Conservation (phyloP, 1,140 invertebrate species). For the Ceratina australensis region DNA sequence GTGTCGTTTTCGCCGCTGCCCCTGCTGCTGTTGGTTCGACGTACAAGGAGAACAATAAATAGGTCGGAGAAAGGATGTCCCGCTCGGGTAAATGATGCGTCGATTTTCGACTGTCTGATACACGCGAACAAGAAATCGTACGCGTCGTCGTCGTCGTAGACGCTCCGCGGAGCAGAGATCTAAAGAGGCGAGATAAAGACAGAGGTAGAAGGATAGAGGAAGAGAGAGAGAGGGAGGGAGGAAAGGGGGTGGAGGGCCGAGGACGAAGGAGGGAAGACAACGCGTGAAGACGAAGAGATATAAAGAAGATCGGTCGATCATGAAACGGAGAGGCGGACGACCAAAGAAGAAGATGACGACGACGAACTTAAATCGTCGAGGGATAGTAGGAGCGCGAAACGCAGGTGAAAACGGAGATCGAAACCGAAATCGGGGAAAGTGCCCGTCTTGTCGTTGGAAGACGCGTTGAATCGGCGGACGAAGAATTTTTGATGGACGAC, state of each 20-base stretch:
- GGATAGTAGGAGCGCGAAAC: slow-evolving; percentile 1
- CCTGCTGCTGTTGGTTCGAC: not conserved
- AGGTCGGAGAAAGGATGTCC: slow-evolving; percentile 19
- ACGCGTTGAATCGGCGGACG: not conserved
- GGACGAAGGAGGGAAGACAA: not conserved
- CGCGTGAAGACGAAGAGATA: not conserved
- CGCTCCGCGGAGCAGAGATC: not conserved
- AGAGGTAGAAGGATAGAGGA: not conserved
- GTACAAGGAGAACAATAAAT: not conserved
- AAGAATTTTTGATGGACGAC: not conserved
- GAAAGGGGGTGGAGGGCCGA: not conserved
- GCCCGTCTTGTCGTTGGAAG: not conserved
- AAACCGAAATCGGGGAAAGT: too few relatives aligned
- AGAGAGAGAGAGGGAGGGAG: not conserved
- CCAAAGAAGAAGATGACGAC: too few relatives aligned
- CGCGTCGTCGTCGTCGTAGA: too few relatives aligned
- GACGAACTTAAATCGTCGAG: too few relatives aligned
- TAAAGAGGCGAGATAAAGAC: slow-evolving; percentile 1
- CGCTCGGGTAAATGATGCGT: not conserved
- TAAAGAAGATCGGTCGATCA: too few relatives aligned
- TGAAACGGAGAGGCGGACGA: too few relatives aligned
- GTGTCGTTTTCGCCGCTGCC: not conserved
- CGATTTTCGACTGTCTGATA: too few relatives aligned
- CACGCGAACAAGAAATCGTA: too few relatives aligned
- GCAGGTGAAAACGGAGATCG: too few relatives aligned